Base-by-base conservation (phyloP, 1,140 invertebrate species). In the Saccostrea glomerata region DNA sequence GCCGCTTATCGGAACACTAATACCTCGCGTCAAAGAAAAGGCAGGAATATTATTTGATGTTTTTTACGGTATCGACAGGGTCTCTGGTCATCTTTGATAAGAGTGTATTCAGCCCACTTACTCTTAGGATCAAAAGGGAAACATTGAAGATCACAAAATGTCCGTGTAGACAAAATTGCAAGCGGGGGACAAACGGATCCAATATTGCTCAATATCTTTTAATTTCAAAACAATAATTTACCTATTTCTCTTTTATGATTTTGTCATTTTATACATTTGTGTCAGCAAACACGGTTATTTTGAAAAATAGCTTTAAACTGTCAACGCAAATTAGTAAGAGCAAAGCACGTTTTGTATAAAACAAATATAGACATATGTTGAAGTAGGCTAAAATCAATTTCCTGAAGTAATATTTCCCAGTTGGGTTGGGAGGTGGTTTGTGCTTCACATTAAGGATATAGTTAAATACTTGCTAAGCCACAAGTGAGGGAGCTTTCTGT, bases 11-110 rank as follows among this genome's bases (percentile, higher is more conserved):
- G 25, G 23, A 23, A 11, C 70, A 30, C 70, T 73, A 73, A 73
- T 63, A 36, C 70, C 70, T 11, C 70, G 25, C 70, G 70, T 73
- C 70, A 73, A 73, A 15, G 70, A 2, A 73, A 73, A 73, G 70
- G 25, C 70, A 73, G 70, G 25, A 73, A 73, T 73, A 73, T 73
- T 73, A 73, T 73, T 73, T 73, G 70, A 73, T 73, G 70, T 73
- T 73, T 73, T 73, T 73, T 73, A 73, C 70, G 70, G 70, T 73
- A 30, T 73, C 13, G 70, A 73, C 13, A 13, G 70, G 25, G 70
- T 11, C 23, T 73, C 70, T 73, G 70, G 70, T 73, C 70, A 73
- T 73, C 70, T 73, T 73, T 73, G 70, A 73, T 73, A 73, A 73
- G 70, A 73, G 70, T 73, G 70, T 73, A 73, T 73, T 25, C 9